phyloP scores from a whole-genome alignment of 2,888 invertebrate species.

The Calameuta idolon region DNA sequence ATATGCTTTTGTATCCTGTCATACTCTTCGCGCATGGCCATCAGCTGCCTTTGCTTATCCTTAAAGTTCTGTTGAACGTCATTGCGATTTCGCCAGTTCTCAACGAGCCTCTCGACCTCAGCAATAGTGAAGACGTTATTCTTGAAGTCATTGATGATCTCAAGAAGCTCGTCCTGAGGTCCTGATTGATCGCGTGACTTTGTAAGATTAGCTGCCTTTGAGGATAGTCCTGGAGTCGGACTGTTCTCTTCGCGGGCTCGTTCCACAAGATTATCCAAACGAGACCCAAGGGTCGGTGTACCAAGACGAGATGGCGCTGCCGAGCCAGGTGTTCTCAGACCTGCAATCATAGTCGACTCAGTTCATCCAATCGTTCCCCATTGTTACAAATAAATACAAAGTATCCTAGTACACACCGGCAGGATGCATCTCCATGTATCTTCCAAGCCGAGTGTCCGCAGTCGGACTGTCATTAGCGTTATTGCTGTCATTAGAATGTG shows the following conservation, averaged over 20 bases:
- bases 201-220: constrained; percentile 32
- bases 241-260: constrained; percentile 19
- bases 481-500: neutral
- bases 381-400: neutral
- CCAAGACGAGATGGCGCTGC: constrained; percentile 18
- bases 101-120: constrained; percentile 87
- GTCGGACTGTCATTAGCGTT: neutral
- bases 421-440: constrained; percentile 68
- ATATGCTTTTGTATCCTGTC: constrained; percentile 84
- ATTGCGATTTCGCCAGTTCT: constrained; percentile 88
- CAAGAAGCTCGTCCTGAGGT: constrained; percentile 81
- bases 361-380: neutral
- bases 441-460: constrained; percentile 26
- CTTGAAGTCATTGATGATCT: constrained; percentile 90
- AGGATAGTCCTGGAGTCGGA: constrained; percentile 27
- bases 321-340: constrained; percentile 1
- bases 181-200: constrained; percentile 55
- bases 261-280: constrained; percentile 18
- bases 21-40: constrained; percentile 83
- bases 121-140: constrained; percentile 88
- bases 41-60: constrained; percentile 86
- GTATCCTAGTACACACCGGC: constrained; percentile 55
- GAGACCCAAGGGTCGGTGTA: constrained; percentile 13
- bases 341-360: neutral
- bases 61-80: constrained; percentile 88